phyloP scores from a whole-genome alignment of 2,888 invertebrate species.

The Tholera decimalis region DNA sequence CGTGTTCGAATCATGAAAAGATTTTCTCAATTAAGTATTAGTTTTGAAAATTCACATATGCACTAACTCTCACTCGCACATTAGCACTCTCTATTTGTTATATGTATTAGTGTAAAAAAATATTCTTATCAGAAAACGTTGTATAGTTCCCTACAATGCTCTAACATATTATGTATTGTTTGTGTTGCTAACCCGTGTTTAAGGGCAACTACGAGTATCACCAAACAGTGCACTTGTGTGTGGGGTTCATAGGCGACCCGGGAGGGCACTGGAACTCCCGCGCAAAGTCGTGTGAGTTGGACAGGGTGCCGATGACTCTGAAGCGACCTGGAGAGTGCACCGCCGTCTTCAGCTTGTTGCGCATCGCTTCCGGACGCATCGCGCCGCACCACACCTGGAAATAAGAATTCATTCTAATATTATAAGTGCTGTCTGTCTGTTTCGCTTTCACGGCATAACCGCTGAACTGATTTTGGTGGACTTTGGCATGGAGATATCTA shows the following conservation, averaged over 20 bases:
- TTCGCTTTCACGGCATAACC: too few relatives aligned
- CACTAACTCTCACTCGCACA: neutral
- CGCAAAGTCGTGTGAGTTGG: slow-evolving; percentile 95
- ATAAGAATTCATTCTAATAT: too few relatives aligned
- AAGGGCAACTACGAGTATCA: slow-evolving; percentile 71
- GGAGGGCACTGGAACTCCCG: slow-evolving; percentile 93
- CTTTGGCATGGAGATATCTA: too few relatives aligned
- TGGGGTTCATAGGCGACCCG: slow-evolving; percentile 96
- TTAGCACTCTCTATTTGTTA: too few relatives aligned
- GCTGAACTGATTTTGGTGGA: too few relatives aligned
- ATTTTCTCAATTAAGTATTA: neutral
- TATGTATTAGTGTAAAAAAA: neutral
- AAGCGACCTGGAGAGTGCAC: slow-evolving; percentile 96
- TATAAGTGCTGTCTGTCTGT: too few relatives aligned
- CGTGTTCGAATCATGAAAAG: neutral
- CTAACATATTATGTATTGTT: neutral
- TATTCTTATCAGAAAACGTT: neutral
- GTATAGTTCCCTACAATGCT: neutral
- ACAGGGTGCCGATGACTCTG: slow-evolving; percentile 95
- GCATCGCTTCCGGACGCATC: slow-evolving; percentile 95
- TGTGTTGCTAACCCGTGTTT: neutral
- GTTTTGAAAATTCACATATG: neutral
- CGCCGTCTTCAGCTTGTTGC: slow-evolving; percentile 95
- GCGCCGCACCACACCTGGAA: slow-evolving; percentile 95
- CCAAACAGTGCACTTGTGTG: slow-evolving; percentile 95